Conservation (phyloP, 2,797 vertebrate genomes). For the Sitta carolinensis region DNA sequence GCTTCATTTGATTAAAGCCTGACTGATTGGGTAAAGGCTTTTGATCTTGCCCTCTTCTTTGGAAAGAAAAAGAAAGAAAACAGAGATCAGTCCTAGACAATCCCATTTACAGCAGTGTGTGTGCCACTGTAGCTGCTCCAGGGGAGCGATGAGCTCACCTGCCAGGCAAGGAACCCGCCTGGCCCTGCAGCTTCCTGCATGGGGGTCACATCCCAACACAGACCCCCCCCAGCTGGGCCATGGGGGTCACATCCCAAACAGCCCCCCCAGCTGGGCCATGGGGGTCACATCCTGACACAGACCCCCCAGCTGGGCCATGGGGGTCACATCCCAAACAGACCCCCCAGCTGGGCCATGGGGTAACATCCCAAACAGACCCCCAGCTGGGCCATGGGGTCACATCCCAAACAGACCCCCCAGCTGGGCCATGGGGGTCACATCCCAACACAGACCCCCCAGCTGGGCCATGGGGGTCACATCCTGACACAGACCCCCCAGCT, state of each 20-base stretch:
- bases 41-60: constrained; percentile 23
- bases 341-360: no score
- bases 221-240: background rate
- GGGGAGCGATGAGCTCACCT: background rate
- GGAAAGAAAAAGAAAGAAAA: background rate
- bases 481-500: background rate
- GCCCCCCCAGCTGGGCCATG: background rate
- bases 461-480: accelerated
- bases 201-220: background rate
- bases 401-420: no score
- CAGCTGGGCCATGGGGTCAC: no score
- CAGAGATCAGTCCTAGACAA: background rate
- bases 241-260: no score
- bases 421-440: no score
- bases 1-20: constrained; percentile 40
- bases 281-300: background rate
- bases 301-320: no score
- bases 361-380: background rate
- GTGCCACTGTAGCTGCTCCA: background rate
- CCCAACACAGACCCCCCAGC: background rate
- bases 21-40: constrained; percentile 14
- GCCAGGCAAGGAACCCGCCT: accelerated
- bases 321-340: accelerated
- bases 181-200: accelerated
- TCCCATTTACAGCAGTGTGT: accelerated